Evolutionary conservation across 2,797 vertebrate genomes (phyloP), one percentile per base, ranked within the genome.

Genomic region (Pampus argenteus): DNA sequence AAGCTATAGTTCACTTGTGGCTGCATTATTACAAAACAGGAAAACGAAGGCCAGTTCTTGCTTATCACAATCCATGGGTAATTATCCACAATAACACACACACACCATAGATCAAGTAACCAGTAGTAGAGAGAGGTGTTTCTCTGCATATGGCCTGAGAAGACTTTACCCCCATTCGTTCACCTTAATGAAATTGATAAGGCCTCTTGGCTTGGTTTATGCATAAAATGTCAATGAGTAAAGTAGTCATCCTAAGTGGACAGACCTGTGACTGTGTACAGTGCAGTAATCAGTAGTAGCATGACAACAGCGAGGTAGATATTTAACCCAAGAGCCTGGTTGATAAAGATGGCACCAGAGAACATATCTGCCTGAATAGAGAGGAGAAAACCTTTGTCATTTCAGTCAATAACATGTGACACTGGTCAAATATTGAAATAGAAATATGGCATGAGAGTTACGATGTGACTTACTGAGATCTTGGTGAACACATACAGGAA

Each of bases 331-430:
- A 98, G 88, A 25, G 97, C 96, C 88, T 95, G 89, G 66, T 96
- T 95, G 86, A 99, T 99, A 68, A 99, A 99, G 71, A 99, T 92
- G 82, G 97, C 98, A 22, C 98, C 98, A 2, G 98, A 97, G 76
- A 98, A 99, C 90, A 99, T 96, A 79, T 99, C 97, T 23, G 97
- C 95, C 98, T 99, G 71, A n/a, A 22, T 18, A 4, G 18, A 66
- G 26, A 66, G 5, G 26, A 25, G 29, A 17, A 71, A 44, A 59
- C 15, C 5, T n/a, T n/a, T 0, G 34, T 40, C 2, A 58, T 34
- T 42, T 70, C 5, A 50, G 15, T 72, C 10, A 34, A 34, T 13
- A 18, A 5, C 0, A 3, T 6, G 1, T 4, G 13, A 10, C n/a
- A 13, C 5, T 23, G 11, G 15, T 2, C 15, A 5, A 62, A 5